Conservation (phyloP, 2,113 vertebrate species). For the Siphamia tubifer region DNA sequence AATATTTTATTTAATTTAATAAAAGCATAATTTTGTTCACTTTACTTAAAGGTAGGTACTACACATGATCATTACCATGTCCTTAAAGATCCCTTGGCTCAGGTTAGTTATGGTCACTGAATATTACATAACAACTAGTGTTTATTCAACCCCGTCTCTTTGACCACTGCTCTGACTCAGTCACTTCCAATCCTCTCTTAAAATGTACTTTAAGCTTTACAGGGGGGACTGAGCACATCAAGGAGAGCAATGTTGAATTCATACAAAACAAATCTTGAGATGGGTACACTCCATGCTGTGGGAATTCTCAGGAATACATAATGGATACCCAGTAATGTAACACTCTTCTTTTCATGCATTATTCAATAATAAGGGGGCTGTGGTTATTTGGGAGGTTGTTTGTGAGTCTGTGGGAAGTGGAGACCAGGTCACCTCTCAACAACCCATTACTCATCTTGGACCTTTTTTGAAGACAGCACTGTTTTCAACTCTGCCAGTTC, state of each 20-base stretch:
- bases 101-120: neutral
- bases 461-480: conserved; percentile 10
- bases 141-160: conserved; percentile 17
- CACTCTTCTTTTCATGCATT: conserved; percentile 39
- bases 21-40: neutral
- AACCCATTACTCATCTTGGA: conserved; percentile 48
- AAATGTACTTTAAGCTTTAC: conserved; percentile 24
- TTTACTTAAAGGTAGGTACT: neutral
- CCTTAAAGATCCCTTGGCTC: neutral
- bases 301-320: conserved; percentile 42
- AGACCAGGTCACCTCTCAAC: neutral
- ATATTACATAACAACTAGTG: conserved; percentile 17
- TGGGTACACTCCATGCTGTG: conserved; percentile 15
- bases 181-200: conserved; percentile 20
- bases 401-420: conserved; percentile 1
- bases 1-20: too few species aligned
- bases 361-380: conserved; percentile 38
- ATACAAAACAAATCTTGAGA: conserved; percentile 13
- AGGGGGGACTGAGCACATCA: conserved; percentile 4
- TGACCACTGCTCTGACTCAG: neutral
- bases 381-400: conserved; percentile 16
- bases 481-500: conserved; percentile 14
- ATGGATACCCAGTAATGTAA: conserved; percentile 45
- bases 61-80: neutral
- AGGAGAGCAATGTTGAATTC: conserved; percentile 21